Percentiles rank a stretch among this genome's conserved stretches.
Conservation (phyloP, 2,797 vertebrate species). For the Melanotaenia parkinsoni region DNA sequence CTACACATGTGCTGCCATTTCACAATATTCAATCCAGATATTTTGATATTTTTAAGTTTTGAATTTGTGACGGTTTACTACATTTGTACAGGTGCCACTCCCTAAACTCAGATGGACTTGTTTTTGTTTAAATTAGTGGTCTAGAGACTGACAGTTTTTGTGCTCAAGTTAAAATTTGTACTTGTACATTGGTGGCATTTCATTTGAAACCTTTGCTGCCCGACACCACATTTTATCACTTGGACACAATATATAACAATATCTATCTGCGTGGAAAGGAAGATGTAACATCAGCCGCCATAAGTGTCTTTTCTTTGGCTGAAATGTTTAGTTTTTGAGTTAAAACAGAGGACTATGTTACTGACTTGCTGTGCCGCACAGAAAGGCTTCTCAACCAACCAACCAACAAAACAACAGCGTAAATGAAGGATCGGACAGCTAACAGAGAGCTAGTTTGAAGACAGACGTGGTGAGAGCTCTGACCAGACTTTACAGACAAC, state of each 20-base stretch:
- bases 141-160: neutral
- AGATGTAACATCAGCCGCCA: neutral
- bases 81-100: neutral
- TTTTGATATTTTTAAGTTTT: neutral
- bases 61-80: neutral
- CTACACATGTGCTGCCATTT: neutral
- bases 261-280: neutral
- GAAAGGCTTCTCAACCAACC: neutral
- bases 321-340: neutral
- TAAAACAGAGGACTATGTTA: neutral
- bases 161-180: too few relatives aligned
- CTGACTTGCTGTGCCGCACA: neutral
- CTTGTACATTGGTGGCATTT: too few relatives aligned
- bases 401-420: conserved; percentile 25
- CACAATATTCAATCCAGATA: neutral
- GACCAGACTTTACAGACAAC: conserved; percentile 36
- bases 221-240: too few relatives aligned
- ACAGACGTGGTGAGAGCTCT: conserved; percentile 28
- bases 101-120: neutral
- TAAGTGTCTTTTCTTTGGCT: neutral
- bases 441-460: conserved; percentile 7
- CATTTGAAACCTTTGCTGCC: too few relatives aligned
- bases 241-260: neutral
- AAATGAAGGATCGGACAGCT: conserved; percentile 29
- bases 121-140: neutral